Conservation (phyloP, 2,888 invertebrate genomes). For the Orthosia gracilis region DNA sequence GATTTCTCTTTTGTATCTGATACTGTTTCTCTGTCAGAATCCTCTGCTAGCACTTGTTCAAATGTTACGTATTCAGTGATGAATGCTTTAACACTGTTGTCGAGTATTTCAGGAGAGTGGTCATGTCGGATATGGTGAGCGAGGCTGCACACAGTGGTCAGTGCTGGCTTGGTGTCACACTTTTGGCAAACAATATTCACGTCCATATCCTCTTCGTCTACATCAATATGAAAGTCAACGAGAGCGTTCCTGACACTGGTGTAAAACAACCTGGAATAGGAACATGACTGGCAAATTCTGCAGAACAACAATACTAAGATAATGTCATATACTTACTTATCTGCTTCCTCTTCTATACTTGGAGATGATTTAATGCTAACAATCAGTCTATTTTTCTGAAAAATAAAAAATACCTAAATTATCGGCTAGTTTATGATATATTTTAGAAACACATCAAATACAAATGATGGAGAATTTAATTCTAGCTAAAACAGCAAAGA, state of each 20-base stretch:
- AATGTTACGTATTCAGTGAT: conserved; percentile 80
- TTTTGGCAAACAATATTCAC: conserved; percentile 80
- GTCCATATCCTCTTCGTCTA: conserved; percentile 70
- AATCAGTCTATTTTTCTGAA: conserved; percentile 43
- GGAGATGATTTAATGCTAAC: conserved; percentile 1
- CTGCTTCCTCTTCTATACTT: conserved; percentile 38
- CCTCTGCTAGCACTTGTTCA: conserved; percentile 76
- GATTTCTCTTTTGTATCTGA: conserved; percentile 41
- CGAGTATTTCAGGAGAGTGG: conserved; percentile 66
- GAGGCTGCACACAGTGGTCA: conserved; percentile 67
- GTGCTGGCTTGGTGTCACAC: conserved; percentile 70
- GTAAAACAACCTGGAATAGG: conserved; percentile 78
- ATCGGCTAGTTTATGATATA: background rate
- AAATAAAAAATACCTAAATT: conserved; percentile 12
- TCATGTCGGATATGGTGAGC: conserved; percentile 71
- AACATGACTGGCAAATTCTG: conserved; percentile 43
- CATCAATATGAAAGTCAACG: conserved; percentile 65
- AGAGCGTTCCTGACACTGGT: conserved; percentile 72
- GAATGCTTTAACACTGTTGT: conserved; percentile 69
- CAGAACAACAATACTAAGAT: background rate
- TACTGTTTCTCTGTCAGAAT: conserved; percentile 66
- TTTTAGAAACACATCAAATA: background rate
- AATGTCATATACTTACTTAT: conserved; percentile 54
- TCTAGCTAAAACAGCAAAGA: background rate
- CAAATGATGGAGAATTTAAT: too few relatives aligned